Base-by-base conservation (phyloP, 2,888 invertebrate species). In the Mythimna albipuncta region DNA sequence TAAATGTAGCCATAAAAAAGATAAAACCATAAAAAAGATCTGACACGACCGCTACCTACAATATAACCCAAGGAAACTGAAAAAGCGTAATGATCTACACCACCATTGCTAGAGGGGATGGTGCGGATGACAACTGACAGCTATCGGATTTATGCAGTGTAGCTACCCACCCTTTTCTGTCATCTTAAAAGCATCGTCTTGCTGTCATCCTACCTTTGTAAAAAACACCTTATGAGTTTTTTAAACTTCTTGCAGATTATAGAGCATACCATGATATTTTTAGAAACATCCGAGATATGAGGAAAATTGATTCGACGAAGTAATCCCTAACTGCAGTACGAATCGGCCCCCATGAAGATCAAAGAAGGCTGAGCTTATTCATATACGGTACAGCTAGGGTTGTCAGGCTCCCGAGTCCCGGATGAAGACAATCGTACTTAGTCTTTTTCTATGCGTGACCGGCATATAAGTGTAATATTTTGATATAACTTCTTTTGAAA, bases 311-410 rank as follows among this genome's bases (percentile, higher is more conserved):
- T 52, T 52, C 50, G 50, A n/a, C 50, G 50, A 52, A 52, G n/a
- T 52, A 9, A 52, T 52, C n/a, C 19, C 50, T 52, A n/a, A 52
- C 50, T 52, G 50, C 35, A 65, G 32, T 21, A 75, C 47, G 47
- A 16, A 47, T 58, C 6, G 16, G 35, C 11, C 47, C 16, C 38
- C 68, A 26, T 35, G 58, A 16, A 52, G 41, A 76, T 52, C 41
- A 67, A 67, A 66, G n/a, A 6, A 26, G 21, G 47, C 44, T 47
- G 5, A 35, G 66, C n/a, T 50, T 58, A 66, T 50, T 66, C 21
- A 32, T 13, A 7, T 38, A 35, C 50, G 35, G 35, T 10, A 19
- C 19, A n/a, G 58, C 10, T n/a, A 58, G 10, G 58, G 58, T 58
- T 35, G 35, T 5, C 58, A 4, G 4, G 9, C 2, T 11, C 2